phyloP scores from a whole-genome alignment of 2,888 invertebrate genomes.

The Acleris sparsana region DNA sequence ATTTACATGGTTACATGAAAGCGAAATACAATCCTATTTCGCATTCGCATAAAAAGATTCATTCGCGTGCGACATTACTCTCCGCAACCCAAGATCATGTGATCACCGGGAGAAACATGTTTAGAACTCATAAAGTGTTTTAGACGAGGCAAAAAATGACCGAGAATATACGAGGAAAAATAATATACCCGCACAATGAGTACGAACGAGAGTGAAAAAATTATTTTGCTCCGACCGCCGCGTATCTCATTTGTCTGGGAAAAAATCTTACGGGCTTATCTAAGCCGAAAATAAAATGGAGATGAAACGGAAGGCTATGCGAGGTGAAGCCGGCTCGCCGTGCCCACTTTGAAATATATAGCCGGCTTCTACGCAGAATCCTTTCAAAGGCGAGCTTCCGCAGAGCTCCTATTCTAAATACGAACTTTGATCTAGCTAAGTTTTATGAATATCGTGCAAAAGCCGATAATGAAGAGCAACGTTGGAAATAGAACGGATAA shows the following conservation, averaged over 20 bases:
- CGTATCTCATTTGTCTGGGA: slow-evolving; percentile 62
- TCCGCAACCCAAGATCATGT: slow-evolving; percentile 29
- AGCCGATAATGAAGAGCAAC: slow-evolving; percentile 12
- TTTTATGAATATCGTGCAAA: slow-evolving; percentile 7
- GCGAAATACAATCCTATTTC: slow-evolving; percentile 52
- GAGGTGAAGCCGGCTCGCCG: slow-evolving; percentile 57
- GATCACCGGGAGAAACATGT: slow-evolving; percentile 32
- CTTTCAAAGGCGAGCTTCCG: slow-evolving; percentile 49
- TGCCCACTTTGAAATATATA: slow-evolving; percentile 68
- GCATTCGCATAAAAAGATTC: slow-evolving; percentile 38
- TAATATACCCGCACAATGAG: slow-evolving; percentile 38
- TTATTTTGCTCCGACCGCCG: slow-evolving; percentile 49
- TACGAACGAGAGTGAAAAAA: slow-evolving; percentile 50
- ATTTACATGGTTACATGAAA: slow-evolving; percentile 50
- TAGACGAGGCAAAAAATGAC: slow-evolving; percentile 26
- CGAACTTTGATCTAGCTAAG: slow-evolving; percentile 48
- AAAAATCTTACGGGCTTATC: slow-evolving; percentile 61
- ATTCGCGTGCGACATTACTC: slow-evolving; percentile 25
- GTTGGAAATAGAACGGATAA: background rate
- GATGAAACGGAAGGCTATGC: slow-evolving; percentile 70
- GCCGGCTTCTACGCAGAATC: slow-evolving; percentile 52
- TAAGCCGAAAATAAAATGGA: slow-evolving; percentile 72
- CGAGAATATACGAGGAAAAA: slow-evolving; percentile 28
- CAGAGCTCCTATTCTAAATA: slow-evolving; percentile 48
- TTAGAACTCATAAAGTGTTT: slow-evolving; percentile 37